Evolutionary conservation across 1,140 invertebrate species (phyloP), one percentile per base, ranked within the genome.

Genomic region (Drosophila jambulina): DNA sequence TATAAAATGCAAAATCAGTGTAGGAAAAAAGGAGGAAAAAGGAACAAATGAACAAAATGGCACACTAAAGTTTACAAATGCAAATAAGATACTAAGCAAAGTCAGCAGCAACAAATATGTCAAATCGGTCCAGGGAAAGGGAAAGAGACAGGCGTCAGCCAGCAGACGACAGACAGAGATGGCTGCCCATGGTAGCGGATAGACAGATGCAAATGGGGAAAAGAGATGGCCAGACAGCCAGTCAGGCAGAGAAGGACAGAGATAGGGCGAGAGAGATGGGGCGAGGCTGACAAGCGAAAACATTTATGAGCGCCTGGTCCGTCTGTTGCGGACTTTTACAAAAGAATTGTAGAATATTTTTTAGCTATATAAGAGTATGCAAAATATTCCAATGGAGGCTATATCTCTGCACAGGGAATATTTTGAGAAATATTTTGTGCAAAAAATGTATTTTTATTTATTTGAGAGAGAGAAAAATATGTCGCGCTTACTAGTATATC

Each of bases 261-360:
- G 42, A 13, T 46, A 32, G 62, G 42, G 49, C 38, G 51, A 23
- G 8, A 36, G 51, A 49, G 53, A 38, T 23, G 53, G 53, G 29
- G 23, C 34, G 27, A 43, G 23, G 58, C 46, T 71, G 61, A 77
- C 48, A 72, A 72, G 54, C 60, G 49, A 49, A 77, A 80, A 83
- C 80, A 88, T 87, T 87, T 87, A 87, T 88, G 80, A 90, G 84
- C 80, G 75, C 82, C 59, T 77, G 57, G 81, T 69, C 53, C 51
- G 75, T 88, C 69, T 87, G 84, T 78, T 75, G 84, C 70, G 83
- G 84, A 87, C 84, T 88, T 87, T 81, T 84, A 84, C 84, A 80
- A 87, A 87, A 81, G 85, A 87, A 90, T 87, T 88, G 80, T 87
- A 87, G 82, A 80, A 87, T 88, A 87, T 87, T 87, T 82, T 84